Evolutionary conservation across 1,140 invertebrate genomes (phyloP).

Genomic region (Drosophila tropicalis): DNA sequence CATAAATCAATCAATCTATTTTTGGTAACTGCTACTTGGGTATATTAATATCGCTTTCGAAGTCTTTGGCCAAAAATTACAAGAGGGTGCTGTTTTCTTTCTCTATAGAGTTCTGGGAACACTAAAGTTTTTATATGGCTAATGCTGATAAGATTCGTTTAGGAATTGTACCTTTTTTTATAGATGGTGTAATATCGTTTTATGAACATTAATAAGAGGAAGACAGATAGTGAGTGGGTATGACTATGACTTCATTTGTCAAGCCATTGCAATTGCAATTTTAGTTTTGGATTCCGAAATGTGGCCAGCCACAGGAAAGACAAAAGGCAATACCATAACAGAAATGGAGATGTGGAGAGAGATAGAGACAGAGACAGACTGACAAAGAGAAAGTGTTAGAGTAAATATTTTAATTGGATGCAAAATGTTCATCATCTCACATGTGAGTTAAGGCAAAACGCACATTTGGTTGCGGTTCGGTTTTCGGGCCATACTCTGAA

Average conservation of each 20-base stretch:
- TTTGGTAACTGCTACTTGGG: background rate
- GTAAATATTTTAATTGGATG: slow-evolving; percentile 69
- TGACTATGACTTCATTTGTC: background rate
- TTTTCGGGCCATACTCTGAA: slow-evolving; percentile 12
- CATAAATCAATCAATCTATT: slow-evolving; percentile 4
- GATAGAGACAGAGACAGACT: background rate
- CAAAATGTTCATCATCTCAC: slow-evolving; percentile 45
- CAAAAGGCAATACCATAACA: slow-evolving; percentile 24
- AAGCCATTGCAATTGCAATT: slow-evolving; percentile 5
- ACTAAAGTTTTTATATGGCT: background rate
- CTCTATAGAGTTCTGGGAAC: background rate
- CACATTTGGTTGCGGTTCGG: slow-evolving; percentile 33
- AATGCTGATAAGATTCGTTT: slow-evolving; percentile 8
- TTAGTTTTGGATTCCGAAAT: background rate
- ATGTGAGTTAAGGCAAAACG: slow-evolving; percentile 25
- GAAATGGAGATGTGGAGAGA: background rate
- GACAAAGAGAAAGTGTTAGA: slow-evolving; percentile 19
- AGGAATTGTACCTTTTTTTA: background rate
- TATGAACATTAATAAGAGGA: background rate
- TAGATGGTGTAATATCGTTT: background rate
- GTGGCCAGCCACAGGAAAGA: slow-evolving; percentile 13
- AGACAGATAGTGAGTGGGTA: too few relatives aligned
- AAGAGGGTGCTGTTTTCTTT: background rate
- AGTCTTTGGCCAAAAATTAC: background rate
- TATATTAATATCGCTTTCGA: background rate